phyloP scores from a whole-genome alignment of 2,113 vertebrate genomes.

The Chrysemys picta region DNA sequence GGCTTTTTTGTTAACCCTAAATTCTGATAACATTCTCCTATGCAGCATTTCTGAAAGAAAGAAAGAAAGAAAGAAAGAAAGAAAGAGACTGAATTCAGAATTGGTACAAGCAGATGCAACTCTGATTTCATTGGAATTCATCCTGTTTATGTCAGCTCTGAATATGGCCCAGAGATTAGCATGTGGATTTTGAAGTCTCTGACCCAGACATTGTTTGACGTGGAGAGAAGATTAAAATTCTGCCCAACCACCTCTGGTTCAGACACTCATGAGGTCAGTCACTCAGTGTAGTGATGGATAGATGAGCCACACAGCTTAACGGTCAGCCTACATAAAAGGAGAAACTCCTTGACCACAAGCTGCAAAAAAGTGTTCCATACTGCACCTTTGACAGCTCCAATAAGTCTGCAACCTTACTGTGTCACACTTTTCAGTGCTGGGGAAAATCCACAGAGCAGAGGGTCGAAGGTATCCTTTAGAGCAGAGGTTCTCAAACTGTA shows the following conservation, averaged over 20 bases:
- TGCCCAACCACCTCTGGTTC: conserved; percentile 18
- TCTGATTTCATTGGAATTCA: conserved; percentile 29
- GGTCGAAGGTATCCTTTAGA: background rate
- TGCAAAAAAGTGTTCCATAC: background rate
- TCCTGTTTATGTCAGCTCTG: conserved; percentile 34
- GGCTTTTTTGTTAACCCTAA: conserved; percentile 36
- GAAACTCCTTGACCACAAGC: background rate
- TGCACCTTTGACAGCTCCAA: background rate
- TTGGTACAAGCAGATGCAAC: conserved; percentile 7
- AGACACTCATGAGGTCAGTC: background rate
- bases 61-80: background rate
- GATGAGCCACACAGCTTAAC: conserved; percentile 42
- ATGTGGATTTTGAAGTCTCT: conserved; percentile 27
- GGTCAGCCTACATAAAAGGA: conserved; percentile 29
- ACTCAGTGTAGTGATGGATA: background rate
- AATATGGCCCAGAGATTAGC: conserved; percentile 47
- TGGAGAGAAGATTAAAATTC: conserved; percentile 41
- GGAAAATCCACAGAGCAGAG: background rate
- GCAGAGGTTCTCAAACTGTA: background rate
- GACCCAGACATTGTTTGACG: conserved; percentile 26
- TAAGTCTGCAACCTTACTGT: background rate
- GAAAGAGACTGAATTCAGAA: background rate
- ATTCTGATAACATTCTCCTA: conserved; percentile 38
- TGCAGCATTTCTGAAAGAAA: conserved; percentile 21
- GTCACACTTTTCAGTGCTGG: background rate